Conservation (phyloP, 23 tunicate species). For the Diplosoma virens region DNA sequence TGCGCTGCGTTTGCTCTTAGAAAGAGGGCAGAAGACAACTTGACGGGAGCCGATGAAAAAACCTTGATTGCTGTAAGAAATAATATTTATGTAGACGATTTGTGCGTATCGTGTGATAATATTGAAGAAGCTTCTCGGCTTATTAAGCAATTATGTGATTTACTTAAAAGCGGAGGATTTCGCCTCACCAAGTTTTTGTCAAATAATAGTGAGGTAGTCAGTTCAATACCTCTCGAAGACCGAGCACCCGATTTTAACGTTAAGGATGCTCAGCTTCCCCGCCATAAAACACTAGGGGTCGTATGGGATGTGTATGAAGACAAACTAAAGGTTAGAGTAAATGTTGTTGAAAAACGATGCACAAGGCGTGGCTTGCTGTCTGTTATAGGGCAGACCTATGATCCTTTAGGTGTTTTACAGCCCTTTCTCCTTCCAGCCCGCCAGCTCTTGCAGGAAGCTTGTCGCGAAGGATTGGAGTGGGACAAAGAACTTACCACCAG, state of each 20-base stretch:
- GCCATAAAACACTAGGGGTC: not conserved
- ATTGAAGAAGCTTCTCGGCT: not conserved
- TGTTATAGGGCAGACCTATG: constrained; percentile 12
- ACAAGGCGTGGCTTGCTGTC: constrained; percentile 1
- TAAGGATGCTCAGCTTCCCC: not conserved
- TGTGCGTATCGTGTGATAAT: constrained; percentile 3
- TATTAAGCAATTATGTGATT: not conserved
- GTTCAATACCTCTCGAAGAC: not conserved
- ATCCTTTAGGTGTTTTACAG: not conserved
- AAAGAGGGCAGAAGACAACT: not conserved
- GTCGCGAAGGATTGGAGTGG: not conserved
- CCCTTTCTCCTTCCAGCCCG: not conserved
- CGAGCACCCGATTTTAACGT: not conserved
- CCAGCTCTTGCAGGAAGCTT: constrained; percentile 3
- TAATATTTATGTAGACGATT: constrained; percentile 4
- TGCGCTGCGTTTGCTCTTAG: constrained; percentile 13
- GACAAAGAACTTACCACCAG: not conserved
- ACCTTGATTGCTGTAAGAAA: not conserved
- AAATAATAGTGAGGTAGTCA: not conserved
- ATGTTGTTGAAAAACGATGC: not conserved
- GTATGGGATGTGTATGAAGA: not conserved
- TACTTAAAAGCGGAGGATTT: not conserved
- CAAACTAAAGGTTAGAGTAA: not conserved
- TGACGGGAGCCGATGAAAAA: not conserved
- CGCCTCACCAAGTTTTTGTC: not conserved